These are phyloP conservation scores for Bombus ignitus DNA, from an alignment of 1,140 invertebrate genomes.

Conservation along the genomic window DNA sequence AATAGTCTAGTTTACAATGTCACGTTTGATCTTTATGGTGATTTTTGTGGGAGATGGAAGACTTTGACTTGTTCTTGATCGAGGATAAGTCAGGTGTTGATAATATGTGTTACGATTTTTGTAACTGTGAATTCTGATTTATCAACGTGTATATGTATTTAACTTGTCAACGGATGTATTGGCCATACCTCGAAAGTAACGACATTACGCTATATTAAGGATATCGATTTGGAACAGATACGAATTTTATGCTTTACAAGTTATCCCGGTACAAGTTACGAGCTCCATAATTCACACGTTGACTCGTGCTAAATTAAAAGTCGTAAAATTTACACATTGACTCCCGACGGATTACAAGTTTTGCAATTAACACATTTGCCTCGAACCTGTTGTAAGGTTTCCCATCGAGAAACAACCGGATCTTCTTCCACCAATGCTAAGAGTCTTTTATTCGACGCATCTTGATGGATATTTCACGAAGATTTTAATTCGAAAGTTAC, in stretches of 20 bases:
- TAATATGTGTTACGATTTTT: not conserved
- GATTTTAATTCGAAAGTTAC: not conserved
- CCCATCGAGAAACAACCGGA: not conserved
- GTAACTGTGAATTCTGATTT: not conserved
- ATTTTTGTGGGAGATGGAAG: not conserved
- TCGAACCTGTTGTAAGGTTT: not conserved
- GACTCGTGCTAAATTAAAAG: slow-evolving; percentile 14
- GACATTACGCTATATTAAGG: not conserved
- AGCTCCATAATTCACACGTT: not conserved
- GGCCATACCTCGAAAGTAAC: not conserved
- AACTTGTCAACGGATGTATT: not conserved
- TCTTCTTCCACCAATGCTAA: not conserved
- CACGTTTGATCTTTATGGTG: not conserved
- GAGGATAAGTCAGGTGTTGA: not conserved
- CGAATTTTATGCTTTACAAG: not conserved
- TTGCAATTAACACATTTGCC: slow-evolving; percentile 14
- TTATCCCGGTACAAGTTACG: slow-evolving; percentile 2
- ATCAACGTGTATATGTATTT: not conserved
- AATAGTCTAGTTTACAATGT: not conserved
- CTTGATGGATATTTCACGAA: not conserved
- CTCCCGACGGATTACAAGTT: not conserved
- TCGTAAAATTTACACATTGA: slow-evolving; percentile 18
- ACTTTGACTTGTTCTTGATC: not conserved
- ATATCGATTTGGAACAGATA: not conserved
- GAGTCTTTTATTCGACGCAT: not conserved